Evolutionary conservation across 2,113 vertebrate genomes (phyloP).

Genomic region (Cottus gobio): DNA sequence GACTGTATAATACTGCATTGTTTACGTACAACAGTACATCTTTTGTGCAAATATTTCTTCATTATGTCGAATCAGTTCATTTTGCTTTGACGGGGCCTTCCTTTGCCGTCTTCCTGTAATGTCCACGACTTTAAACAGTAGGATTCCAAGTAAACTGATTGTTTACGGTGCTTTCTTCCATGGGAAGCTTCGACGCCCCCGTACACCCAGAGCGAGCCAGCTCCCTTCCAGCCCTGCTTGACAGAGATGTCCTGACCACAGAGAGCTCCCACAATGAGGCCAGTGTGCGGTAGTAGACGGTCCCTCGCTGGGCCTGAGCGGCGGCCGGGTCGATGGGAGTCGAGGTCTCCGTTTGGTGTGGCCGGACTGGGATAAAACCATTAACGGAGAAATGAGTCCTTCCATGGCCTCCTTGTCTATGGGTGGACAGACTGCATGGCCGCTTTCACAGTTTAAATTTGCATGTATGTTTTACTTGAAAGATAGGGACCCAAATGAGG

Average conservation of each 20-base stretch:
- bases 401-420: background rate
- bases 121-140: constrained; percentile 12
- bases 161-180: constrained; percentile 53
- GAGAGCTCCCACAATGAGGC: constrained; percentile 60
- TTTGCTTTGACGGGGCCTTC: background rate
- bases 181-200: constrained; percentile 31
- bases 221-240: constrained; percentile 31
- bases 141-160: constrained; percentile 61
- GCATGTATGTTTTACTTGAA: constrained; percentile 18
- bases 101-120: constrained; percentile 14
- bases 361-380: background rate
- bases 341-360: constrained; percentile 29
- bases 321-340: constrained; percentile 37
- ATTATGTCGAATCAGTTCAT: constrained; percentile 25
- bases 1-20: background rate
- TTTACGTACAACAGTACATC: background rate
- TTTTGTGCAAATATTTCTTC: constrained; percentile 14
- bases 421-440: background rate
- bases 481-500: background rate
- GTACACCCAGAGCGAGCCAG: constrained; percentile 9
- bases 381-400: constrained; percentile 14
- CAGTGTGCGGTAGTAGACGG: constrained; percentile 51
- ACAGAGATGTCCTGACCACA: constrained; percentile 60
- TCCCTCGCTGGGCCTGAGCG: constrained; percentile 15
- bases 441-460: background rate